Evolutionary conservation across 2,113 vertebrate genomes (phyloP), one percentile per base, ranked within the genome.

Genomic region (Caranx ignobilis): DNA sequence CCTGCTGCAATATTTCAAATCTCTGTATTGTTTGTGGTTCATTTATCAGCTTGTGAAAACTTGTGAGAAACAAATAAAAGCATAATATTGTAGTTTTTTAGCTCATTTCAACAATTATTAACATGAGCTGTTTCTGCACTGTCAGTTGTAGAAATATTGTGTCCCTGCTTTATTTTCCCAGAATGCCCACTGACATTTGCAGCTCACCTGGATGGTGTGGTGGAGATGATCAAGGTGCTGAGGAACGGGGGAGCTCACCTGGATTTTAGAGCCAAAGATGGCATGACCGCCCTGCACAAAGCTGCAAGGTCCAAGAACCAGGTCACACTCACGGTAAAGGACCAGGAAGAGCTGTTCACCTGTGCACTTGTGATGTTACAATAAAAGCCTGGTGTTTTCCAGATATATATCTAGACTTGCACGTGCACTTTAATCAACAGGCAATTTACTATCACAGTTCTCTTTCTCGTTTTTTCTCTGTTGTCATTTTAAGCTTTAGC

Each of bases 211-310:
- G 96, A 96, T 43, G 94, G 95, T 37, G 66, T 92, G 0, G 85
- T 81, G 68, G 97, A 98, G 79, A 77, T 96, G 60, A 96, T 99
- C 84, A 97, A 97, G 86, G 94, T 95, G 2, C 94, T 99, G 75
- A 95, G 88, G 82, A 96, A 96, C 0, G 97, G 97, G 50, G 98
- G 98, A 10, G 97, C 98, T 12, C 98, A 99, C 86, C 91, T 99
- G 89, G 98, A 99, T 89, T 99, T 97, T 94, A 95, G 98, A 50
- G 96, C 97, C 88, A 96, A 91, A 77, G 97, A 99, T 0, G 98
- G 98, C 5, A 96, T 98, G 96, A 99, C 98, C 0, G 94, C 97
- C 15, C 91, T 99, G 41, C 98, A 99, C 93, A 97, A 97, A 91
- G 98, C 98, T 0, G 96, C 96, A 0, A 90, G 96, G 4, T 88